phyloP scores from a whole-genome alignment of 2,888 invertebrate species.

The Netelia melanura region DNA sequence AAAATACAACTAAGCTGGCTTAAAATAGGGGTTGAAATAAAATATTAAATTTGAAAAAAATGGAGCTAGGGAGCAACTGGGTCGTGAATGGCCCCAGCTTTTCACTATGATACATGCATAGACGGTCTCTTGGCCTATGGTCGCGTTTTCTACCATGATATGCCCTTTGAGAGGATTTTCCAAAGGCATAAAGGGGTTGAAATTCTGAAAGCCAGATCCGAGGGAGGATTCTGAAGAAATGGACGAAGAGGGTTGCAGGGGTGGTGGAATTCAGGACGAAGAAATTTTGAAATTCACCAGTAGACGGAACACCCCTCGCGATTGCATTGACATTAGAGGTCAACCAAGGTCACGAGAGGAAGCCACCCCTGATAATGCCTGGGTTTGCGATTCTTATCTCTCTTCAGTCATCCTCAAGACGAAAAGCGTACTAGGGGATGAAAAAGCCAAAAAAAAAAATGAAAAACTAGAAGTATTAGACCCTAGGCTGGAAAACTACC shows the following conservation, averaged over 20 bases:
- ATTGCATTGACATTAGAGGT: conserved; percentile 59
- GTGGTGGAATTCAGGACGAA: conserved; percentile 2
- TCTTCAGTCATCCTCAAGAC: not conserved
- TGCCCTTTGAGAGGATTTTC: conserved; percentile 52
- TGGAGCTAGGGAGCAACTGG: too few relatives aligned
- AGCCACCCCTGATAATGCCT: conserved; percentile 21
- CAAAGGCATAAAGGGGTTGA: conserved; percentile 1
- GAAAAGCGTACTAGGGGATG: not conserved
- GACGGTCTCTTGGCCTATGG: not conserved
- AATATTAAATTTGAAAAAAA: too few relatives aligned
- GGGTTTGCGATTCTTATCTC: conserved; percentile 2
- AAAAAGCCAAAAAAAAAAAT: conserved; percentile 11
- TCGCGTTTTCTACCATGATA: conserved; percentile 40
- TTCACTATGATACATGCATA: not conserved
- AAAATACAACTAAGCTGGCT: not conserved
- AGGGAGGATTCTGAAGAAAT: conserved; percentile 21
- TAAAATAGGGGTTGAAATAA: not conserved
- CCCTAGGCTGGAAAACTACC: conserved; percentile 24
- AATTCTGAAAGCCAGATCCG: conserved; percentile 17
- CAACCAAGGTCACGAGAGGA: conserved; percentile 33
- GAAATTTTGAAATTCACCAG: conserved; percentile 19
- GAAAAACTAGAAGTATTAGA: conserved; percentile 15
- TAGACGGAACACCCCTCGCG: conserved; percentile 27
- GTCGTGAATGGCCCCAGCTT: not conserved
- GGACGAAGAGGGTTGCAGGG: not conserved